Evolutionary conservation across 2,888 invertebrate genomes (phyloP).

Genomic region (Ectropis crepuscularia): DNA sequence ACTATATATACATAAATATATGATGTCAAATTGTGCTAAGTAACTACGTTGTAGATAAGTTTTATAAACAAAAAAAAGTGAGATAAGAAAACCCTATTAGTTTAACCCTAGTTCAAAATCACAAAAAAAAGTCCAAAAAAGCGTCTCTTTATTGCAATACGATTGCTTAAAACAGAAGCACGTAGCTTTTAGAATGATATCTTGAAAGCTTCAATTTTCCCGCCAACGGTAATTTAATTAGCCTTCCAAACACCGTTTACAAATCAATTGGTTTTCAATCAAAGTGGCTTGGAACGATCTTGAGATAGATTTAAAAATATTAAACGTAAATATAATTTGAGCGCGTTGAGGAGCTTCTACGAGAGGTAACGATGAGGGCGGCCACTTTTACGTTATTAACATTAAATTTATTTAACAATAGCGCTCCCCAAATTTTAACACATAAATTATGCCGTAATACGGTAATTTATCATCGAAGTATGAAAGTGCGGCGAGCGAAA

Average conservation of each 20-base stretch:
- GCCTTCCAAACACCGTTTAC: slow-evolving; percentile 15
- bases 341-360: slow-evolving; percentile 34
- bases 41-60: no score
- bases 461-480: slow-evolving; percentile 39
- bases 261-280: slow-evolving; percentile 19
- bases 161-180: slow-evolving; percentile 45
- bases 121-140: no score
- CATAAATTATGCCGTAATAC: slow-evolving; percentile 36
- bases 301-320: slow-evolving; percentile 19
- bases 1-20: no score
- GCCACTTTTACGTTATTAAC: slow-evolving; percentile 33
- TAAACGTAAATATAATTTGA: slow-evolving; percentile 29
- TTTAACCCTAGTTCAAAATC: no score
- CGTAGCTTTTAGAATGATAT: slow-evolving; percentile 48
- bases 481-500: slow-evolving; percentile 37
- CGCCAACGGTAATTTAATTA: slow-evolving; percentile 33
- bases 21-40: no score
- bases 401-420: slow-evolving; percentile 41
- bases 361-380: slow-evolving; percentile 27
- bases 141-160: no score
- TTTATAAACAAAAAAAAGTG: no score
- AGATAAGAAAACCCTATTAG: no score
- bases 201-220: slow-evolving; percentile 19
- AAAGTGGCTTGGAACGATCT: slow-evolving; percentile 13
- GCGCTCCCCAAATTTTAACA: slow-evolving; percentile 36